Evolutionary conservation across 2,113 vertebrate species (phyloP).

Genomic region (Anarhynchus alexandrinus): DNA sequence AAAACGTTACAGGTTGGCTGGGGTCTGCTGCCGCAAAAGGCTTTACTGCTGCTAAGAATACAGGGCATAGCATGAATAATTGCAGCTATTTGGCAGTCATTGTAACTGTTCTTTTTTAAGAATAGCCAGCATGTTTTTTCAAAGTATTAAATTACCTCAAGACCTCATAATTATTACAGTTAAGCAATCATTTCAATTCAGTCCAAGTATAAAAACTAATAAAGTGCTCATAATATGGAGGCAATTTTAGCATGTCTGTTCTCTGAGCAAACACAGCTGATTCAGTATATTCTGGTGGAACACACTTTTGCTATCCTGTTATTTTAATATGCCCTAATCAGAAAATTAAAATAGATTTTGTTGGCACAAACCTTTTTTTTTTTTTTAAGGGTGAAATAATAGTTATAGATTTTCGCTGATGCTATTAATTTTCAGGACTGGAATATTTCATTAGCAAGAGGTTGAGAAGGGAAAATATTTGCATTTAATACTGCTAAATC

Average conservation of each 20-base stretch:
- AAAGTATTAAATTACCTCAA: slow-evolving; percentile 35
- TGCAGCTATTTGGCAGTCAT: slow-evolving; percentile 12
- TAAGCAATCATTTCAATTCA: slow-evolving; percentile 51
- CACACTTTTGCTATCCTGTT: slow-evolving; percentile 15
- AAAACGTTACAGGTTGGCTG: background rate
- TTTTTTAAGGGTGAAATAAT: background rate
- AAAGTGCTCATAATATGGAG: slow-evolving; percentile 10
- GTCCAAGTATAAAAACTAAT: slow-evolving; percentile 45
- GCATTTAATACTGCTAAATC: slow-evolving; percentile 14
- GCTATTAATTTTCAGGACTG: slow-evolving; percentile 7
- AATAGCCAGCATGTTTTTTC: slow-evolving; percentile 34
- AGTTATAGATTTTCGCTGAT: slow-evolving; percentile 36
- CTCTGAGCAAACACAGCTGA: slow-evolving; percentile 32
- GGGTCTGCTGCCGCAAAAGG: background rate
- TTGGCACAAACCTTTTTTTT: slow-evolving; percentile 6
- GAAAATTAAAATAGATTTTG: slow-evolving; percentile 28
- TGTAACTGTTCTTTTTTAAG: slow-evolving; percentile 31
- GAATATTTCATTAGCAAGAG: slow-evolving; percentile 25
- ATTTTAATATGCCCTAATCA: slow-evolving; percentile 35
- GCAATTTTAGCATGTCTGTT: slow-evolving; percentile 31
- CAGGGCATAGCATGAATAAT: background rate
- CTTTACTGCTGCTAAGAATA: background rate
- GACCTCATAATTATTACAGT: slow-evolving; percentile 39
- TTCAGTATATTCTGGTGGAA: slow-evolving; percentile 22
- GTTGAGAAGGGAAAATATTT: slow-evolving; percentile 8